Evolutionary conservation across 2,113 vertebrate species (phyloP).

Genomic region (Oceanites oceanicus): DNA sequence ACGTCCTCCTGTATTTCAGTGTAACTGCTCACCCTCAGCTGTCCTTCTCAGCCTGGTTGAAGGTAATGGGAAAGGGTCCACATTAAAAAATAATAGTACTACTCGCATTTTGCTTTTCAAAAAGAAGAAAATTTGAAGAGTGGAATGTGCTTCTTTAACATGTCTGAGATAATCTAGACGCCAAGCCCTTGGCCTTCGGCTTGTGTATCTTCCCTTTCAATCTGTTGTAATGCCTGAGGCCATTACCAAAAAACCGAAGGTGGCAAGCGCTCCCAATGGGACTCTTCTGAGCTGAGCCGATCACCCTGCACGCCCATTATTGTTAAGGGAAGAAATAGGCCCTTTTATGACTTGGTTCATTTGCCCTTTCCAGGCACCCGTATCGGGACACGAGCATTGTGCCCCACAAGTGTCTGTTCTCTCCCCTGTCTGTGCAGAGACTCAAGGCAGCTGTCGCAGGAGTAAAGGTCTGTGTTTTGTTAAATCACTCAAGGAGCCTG

Average conservation of each 20-base stretch:
- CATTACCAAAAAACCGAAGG: not conserved
- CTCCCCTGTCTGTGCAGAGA: not conserved
- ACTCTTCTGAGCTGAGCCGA: not conserved
- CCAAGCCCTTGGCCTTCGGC: not conserved
- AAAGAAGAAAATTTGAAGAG: not conserved
- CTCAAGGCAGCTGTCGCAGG: not conserved
- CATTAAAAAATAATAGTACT: not conserved
- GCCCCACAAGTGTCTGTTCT: not conserved
- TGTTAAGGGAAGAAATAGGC: not conserved
- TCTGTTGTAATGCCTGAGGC: not conserved
- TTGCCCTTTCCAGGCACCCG: not conserved
- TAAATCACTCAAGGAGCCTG: not conserved
- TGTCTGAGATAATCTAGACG: not conserved
- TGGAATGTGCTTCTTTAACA: not conserved
- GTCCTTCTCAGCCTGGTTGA: not conserved
- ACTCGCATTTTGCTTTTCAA: not conserved
- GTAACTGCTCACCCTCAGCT: not conserved
- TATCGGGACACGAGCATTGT: accelerated
- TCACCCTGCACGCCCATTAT: not conserved
- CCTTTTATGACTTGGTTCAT: not conserved
- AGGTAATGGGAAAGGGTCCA: not conserved
- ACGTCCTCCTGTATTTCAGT: not conserved
- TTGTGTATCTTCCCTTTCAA: not conserved
- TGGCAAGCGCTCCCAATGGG: not conserved
- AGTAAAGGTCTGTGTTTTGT: not conserved